Evolutionary conservation across 2,113 vertebrate genomes (phyloP), one percentile per base, ranked within the genome.

Genomic region (Bagarius yarrelli): DNA sequence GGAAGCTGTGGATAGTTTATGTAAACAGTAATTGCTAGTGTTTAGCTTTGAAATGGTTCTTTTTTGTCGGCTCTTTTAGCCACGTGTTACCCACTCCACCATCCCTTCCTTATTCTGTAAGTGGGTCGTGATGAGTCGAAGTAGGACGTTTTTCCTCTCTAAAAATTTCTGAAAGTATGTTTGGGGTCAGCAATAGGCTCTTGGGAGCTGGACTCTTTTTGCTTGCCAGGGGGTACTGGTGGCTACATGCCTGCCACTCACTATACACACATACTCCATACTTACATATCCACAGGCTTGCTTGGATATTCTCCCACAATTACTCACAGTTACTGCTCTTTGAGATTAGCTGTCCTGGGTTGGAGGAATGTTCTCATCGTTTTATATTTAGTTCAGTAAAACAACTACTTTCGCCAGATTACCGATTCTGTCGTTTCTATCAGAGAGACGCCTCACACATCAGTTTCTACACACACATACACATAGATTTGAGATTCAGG

Each of bases 151-250:
- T 63, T 71, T 4, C 27, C 44, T 66, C 79, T 55, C 23, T 59
- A 30, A 64, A 44, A 36, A 25, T 71, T 2, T 84, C 25, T 53
- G 25, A 76, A 52, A 50, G 64, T 61, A 44, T 77, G 59, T 79
- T 59, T 76, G 40, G 40, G 53, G 78, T 71, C 78, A 83, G 52
- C 18, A 15, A 40, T 69, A 50, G 27, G 30, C 82, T 78, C 69
- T 2, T 56, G 85, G 82, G 85, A 83, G 55, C 79, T 81, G 85
- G 60, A 19, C 81, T 83, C 82, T 59, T 86, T 85, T 73, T 80
- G 53, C 44, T 80, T 70, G 44, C 56, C 80, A 64, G 61, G 61
- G 47, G 75, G 79, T 60, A 70, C 34, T 52, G 32, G 44, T 25
- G 57, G 11, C 13, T 67, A 30, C 53, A 11, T 70, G 75, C 36